Conservation (phyloP, 2,888 invertebrate species). For the Meta bourneti region DNA sequence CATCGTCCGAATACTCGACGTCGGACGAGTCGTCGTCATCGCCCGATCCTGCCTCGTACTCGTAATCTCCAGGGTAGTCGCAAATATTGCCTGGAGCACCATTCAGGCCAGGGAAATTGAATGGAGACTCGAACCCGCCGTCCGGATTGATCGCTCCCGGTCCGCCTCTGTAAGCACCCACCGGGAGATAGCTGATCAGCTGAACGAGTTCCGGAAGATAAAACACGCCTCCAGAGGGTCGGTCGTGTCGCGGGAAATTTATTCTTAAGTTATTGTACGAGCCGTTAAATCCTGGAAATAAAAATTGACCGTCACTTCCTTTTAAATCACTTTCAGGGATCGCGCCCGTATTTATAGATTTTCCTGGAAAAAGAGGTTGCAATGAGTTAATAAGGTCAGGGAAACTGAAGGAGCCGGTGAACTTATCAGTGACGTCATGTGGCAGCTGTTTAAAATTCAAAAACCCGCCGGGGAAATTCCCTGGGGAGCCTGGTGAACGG, state of each 20-base stretch:
- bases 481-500: not conserved
- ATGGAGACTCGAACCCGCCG: constrained; percentile 4
- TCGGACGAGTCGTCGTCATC: not conserved
- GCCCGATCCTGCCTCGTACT: not conserved
- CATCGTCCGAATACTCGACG: not conserved
- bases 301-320: not conserved
- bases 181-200: constrained; percentile 32
- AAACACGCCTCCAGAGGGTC: constrained; percentile 25
- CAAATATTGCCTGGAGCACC: constrained; percentile 14
- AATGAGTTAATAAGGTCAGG: constrained; percentile 7
- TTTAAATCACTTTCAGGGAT: constrained; percentile 14
- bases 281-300: constrained; percentile 35
- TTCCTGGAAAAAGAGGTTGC: constrained; percentile 29
- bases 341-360: constrained; percentile 2
- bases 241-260: not conserved
- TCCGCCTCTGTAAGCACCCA: not conserved
- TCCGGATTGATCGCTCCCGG: constrained; percentile 8
- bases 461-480: constrained; percentile 26
- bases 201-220: constrained; percentile 44
- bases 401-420: constrained; percentile 14
- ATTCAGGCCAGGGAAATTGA: constrained; percentile 44
- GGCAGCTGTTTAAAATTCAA: constrained; percentile 7
- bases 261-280: constrained; percentile 7
- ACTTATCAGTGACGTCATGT: not conserved
- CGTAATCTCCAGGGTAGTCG: constrained; percentile 23